phyloP scores from a whole-genome alignment of 2,888 invertebrate genomes.

The Lobophora halterata region DNA sequence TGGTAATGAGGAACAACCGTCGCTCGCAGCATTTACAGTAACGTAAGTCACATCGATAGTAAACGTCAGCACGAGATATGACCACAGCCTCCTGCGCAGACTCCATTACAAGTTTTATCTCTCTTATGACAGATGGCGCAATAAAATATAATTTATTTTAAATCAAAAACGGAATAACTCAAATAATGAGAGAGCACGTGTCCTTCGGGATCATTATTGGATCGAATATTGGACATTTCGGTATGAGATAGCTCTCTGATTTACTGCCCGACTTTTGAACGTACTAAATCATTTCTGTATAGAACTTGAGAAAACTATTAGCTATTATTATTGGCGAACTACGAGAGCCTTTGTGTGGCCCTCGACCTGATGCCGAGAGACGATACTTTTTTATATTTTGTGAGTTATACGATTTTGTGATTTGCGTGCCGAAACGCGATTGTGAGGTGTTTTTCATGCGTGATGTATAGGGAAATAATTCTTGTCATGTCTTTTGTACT shows the following conservation, averaged over 20 bases:
- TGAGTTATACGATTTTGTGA: conserved; percentile 55
- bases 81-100: conserved; percentile 50
- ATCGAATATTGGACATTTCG: conserved; percentile 53
- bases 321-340: conserved; percentile 74
- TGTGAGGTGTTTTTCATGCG: conserved; percentile 43
- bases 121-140: conserved; percentile 73
- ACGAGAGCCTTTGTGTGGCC: conserved; percentile 60
- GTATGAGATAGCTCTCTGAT: conserved; percentile 66
- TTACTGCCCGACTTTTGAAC: conserved; percentile 75
- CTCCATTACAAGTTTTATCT: conserved; percentile 68
- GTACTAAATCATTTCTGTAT: conserved; percentile 76
- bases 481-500: conserved; percentile 29
- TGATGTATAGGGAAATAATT: conserved; percentile 40
- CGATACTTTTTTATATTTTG: conserved; percentile 57
- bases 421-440: conserved; percentile 63
- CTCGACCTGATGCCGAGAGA: conserved; percentile 36
- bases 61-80: conserved; percentile 57
- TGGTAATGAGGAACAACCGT: conserved; percentile 64
- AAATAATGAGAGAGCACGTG: conserved; percentile 76
- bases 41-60: conserved; percentile 62
- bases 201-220: conserved; percentile 60
- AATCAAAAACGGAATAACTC: conserved; percentile 61
- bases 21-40: conserved; percentile 59
- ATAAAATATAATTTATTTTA: conserved; percentile 77
- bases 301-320: conserved; percentile 78